Evolutionary conservation across 2,888 invertebrate genomes (phyloP), one percentile per base, ranked within the genome.

Genomic region (Torymus aiolomorphi): DNA sequence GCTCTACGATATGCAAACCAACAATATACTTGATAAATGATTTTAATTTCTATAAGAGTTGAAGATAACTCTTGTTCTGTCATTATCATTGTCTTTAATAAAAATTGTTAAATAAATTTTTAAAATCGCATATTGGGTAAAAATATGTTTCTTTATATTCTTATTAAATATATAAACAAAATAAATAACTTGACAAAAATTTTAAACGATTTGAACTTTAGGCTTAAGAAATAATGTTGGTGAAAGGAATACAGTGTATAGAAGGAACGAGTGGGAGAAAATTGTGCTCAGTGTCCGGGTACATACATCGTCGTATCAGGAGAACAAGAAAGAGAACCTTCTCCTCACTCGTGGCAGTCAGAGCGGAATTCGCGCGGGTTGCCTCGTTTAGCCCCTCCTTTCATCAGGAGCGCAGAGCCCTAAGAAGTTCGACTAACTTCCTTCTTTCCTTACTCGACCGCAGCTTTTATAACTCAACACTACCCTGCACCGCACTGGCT

Each of bases 351-450:
- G 86, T 85, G 84, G 24, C 86, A 84, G 86, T 85, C 85, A 83
- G 85, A 86, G n/a, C 86, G 83, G 86, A 84, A 87, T 89, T 89
- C 89, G 89, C 89, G 90, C 89, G 89, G 89, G 88, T 89, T 89
- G 89, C 89, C 88, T 89, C 88, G 87, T 87, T 87, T 86, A 87
- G 89, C 89, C 89, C 89, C 89, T 90, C 89, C 89, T 89, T 85
- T 82, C 63, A 88, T 77, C 86, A 88, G 89, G 88, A 82, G 62
- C 66, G 61, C 82, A 80, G 66, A 66, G 59, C 31, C n/a, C 10
- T 57, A 31, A 65, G 57, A n/a, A 76, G 49, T 14, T 79, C n/a
- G 3, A 31, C 62, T 20, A 57, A 4, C 42, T 3, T 51, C 57
- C 62, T 65, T 70, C 52, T 70, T 76, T 62, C 69, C 62, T 51